These are phyloP conservation scores for Megaustenia siamemsis DNA, from an alignment of 2,888 invertebrate genomes.

Conservation along the genomic window DNA sequence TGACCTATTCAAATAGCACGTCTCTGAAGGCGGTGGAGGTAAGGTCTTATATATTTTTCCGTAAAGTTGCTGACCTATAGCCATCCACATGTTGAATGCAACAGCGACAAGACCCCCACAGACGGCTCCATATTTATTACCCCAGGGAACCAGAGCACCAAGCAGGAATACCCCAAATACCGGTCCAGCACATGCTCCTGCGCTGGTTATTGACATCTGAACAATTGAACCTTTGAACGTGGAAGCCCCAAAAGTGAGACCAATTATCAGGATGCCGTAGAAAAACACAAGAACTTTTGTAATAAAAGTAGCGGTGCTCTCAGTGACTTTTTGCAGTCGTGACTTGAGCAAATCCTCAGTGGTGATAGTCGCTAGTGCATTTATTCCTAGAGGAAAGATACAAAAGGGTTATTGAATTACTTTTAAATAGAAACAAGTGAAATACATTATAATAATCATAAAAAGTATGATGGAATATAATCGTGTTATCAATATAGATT, in stretches of 20 bases:
- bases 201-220: constrained; percentile 62
- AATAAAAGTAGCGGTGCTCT: constrained; percentile 59
- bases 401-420: too few species aligned
- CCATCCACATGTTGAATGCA: constrained; percentile 45
- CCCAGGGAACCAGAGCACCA: constrained; percentile 61
- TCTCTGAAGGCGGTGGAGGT: too few species aligned
- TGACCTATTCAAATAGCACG: too few species aligned
- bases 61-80: constrained; percentile 43
- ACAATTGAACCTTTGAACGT: constrained; percentile 61
- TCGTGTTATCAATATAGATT: too few species aligned
- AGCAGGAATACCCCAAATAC: constrained; percentile 64
- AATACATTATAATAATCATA: too few species aligned
- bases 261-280: constrained; percentile 61
- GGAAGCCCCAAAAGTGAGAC: constrained; percentile 60
- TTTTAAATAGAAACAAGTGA: too few species aligned
- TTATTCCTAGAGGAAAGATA: too few species aligned
- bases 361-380: constrained; percentile 66
- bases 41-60: constrained; percentile 1
- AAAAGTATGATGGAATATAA: too few species aligned
- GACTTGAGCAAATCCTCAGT: constrained; percentile 63
- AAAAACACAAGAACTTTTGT: constrained; percentile 62
- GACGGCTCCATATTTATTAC: constrained; percentile 51
- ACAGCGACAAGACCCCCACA: constrained; percentile 41
- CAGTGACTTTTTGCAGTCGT: constrained; percentile 50
- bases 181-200: constrained; percentile 64